A percentile compares a stretch with the other conserved stretches of the same genome.
Evolutionary conservation across 2,797 vertebrate species (phyloP).

Genomic region (Rallus crepitans): DNA sequence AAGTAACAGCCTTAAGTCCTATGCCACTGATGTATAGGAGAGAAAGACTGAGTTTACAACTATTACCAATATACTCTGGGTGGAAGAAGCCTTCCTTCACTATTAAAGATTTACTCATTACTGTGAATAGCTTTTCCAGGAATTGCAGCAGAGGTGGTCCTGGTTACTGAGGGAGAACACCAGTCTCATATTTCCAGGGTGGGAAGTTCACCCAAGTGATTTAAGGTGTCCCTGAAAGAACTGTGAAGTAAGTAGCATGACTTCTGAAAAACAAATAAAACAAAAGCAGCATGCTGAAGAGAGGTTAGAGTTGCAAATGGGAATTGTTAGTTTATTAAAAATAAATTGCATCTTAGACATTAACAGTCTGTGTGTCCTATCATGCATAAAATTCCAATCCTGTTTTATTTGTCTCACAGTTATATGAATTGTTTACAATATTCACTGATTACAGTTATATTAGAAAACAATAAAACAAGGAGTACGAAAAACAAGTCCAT

Average conservation of each 20-base stretch:
- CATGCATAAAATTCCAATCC: slow-evolving; percentile 67
- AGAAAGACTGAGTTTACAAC: neutral
- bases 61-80: neutral
- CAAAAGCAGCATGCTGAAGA: slow-evolving; percentile 2
- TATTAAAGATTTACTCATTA: neutral
- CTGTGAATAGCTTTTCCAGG: neutral
- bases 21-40: fast-evolving
- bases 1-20: neutral
- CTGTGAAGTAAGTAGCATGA: neutral
- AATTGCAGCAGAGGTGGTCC: neutral
- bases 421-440: slow-evolving; percentile 63
- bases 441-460: slow-evolving; percentile 56
- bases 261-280: slow-evolving; percentile 11
- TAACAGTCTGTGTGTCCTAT: slow-evolving; percentile 34
- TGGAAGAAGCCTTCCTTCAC: neutral
- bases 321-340: slow-evolving; percentile 66
- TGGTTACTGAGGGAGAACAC: neutral
- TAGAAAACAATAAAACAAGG: slow-evolving; percentile 60
- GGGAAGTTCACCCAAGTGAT: neutral
- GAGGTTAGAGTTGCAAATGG: slow-evolving; percentile 29
- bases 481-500: slow-evolving; percentile 52
- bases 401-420: slow-evolving; percentile 54
- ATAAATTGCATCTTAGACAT: slow-evolving; percentile 48
- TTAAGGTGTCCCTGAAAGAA: neutral
- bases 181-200: neutral